Percentiles rank a stretch among this genome's conserved stretches.
phyloP scores from a whole-genome alignment of 2,113 vertebrate species.

The Gobius niger region DNA sequence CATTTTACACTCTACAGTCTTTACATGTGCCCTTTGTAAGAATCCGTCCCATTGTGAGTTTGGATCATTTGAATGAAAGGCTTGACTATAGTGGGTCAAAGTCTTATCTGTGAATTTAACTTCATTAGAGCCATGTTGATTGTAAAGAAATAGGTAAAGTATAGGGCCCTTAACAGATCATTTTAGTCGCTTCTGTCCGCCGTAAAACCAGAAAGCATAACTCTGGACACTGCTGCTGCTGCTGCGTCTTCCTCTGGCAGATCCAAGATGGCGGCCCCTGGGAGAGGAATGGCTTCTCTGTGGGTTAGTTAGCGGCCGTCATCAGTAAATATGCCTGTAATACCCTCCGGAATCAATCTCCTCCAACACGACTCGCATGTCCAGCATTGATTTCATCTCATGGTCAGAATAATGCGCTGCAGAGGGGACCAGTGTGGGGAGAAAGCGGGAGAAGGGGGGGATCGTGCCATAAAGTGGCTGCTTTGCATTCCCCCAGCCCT shows the following conservation, averaged over 20 bases:
- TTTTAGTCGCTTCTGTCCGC: no score
- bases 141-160: no score
- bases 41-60: no score
- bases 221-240: not conserved
- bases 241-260: not conserved
- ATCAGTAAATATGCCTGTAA: constrained; percentile 53
- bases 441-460: constrained; percentile 17
- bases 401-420: constrained; percentile 49
- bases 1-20: no score
- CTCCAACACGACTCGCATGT: constrained; percentile 44
- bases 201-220: no score
- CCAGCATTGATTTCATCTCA: constrained; percentile 56
- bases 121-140: no score
- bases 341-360: constrained; percentile 59
- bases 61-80: no score
- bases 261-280: constrained; percentile 9
- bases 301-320: constrained; percentile 41
- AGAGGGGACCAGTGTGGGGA: not conserved
- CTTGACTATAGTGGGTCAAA: no score
- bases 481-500: constrained; percentile 55
- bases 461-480: constrained; percentile 60
- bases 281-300: constrained; percentile 2
- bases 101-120: no score
- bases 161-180: no score
- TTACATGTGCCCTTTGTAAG: no score